phyloP scores from a whole-genome alignment of 2,888 invertebrate species.

The Dasysyrphus tricinctus region DNA sequence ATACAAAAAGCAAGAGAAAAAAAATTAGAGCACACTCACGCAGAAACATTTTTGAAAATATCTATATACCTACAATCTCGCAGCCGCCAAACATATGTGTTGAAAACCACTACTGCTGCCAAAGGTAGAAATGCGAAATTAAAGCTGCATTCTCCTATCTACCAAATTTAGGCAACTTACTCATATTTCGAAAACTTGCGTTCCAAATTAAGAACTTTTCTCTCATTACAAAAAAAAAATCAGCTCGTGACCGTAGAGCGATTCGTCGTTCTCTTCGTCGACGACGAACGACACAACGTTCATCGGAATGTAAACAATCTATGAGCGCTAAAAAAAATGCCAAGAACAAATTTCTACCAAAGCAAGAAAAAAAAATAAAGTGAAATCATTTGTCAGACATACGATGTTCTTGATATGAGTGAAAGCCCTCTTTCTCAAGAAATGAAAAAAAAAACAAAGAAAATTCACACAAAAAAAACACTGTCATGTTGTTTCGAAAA shows the following conservation, averaged over 20 bases:
- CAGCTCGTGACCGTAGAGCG: neutral
- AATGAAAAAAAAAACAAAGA: neutral
- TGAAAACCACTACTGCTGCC: conserved; percentile 17
- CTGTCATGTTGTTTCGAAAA: conserved; percentile 16
- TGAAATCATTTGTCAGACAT: conserved; percentile 17
- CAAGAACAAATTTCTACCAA: conserved; percentile 45
- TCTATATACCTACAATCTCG: neutral
- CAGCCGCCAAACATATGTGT: neutral
- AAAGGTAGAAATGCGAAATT: conserved; percentile 59
- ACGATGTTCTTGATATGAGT: conserved; percentile 14
- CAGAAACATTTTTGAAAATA: conserved; percentile 4
- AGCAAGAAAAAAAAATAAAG: conserved; percentile 51
- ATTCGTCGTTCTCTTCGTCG: neutral
- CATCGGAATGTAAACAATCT: neutral
- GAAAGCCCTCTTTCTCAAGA: neutral
- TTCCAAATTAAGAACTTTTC: conserved; percentile 86
- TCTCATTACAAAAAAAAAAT: conserved; percentile 1
- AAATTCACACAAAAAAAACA: neutral
- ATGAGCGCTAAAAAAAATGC: conserved; percentile 17
- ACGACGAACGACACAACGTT: neutral
- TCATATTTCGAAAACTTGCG: conserved; percentile 86
- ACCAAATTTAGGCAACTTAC: conserved; percentile 88
- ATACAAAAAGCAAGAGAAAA: neutral
- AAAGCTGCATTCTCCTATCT: conserved; percentile 79
- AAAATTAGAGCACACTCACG: conserved; percentile 36